Evolutionary conservation across 2,797 vertebrate genomes (phyloP).

Genomic region (Chanos chanos): DNA sequence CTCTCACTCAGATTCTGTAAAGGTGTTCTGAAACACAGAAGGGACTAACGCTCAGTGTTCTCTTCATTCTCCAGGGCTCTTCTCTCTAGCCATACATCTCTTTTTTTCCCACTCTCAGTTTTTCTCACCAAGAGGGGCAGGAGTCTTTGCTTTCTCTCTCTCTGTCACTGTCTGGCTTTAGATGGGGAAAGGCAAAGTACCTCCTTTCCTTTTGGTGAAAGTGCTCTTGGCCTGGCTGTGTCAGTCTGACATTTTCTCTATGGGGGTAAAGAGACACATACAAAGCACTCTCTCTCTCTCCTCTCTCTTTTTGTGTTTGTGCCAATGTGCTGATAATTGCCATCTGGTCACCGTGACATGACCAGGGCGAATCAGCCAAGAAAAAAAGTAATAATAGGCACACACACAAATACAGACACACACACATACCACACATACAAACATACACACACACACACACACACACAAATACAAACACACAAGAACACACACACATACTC

Average conservation of each 20-base stretch:
- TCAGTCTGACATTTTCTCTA: conserved; percentile 46
- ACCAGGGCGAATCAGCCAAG: conserved; percentile 45
- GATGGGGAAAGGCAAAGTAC: too few relatives aligned
- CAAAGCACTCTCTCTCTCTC: conserved; percentile 17
- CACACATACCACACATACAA: too few relatives aligned
- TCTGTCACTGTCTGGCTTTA: conserved; percentile 14
- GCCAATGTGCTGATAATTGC: conserved; percentile 68
- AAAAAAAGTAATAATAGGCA: not conserved
- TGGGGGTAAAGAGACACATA: conserved; percentile 21
- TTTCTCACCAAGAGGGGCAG: too few relatives aligned
- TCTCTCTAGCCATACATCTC: not conserved
- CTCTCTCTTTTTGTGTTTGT: conserved; percentile 41
- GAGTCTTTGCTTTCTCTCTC: too few relatives aligned
- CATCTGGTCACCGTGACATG: conserved; percentile 76
- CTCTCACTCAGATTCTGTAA: not conserved
- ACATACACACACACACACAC: too few relatives aligned
- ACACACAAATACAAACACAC: too few relatives aligned
- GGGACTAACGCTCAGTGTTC: too few relatives aligned
- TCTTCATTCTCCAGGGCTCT: too few relatives aligned
- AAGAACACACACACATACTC: conserved; percentile 14
- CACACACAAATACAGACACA: too few relatives aligned
- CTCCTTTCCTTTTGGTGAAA: conserved; percentile 28
- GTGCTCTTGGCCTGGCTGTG: conserved; percentile 31
- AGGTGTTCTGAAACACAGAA: not conserved
- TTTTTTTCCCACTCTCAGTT: not conserved